A percentile compares a stretch with the other conserved stretches of the same genome.
These are phyloP conservation scores for Oreocharis arfaki DNA, from an alignment of 2,113 vertebrate genomes.

Conservation along the genomic window DNA sequence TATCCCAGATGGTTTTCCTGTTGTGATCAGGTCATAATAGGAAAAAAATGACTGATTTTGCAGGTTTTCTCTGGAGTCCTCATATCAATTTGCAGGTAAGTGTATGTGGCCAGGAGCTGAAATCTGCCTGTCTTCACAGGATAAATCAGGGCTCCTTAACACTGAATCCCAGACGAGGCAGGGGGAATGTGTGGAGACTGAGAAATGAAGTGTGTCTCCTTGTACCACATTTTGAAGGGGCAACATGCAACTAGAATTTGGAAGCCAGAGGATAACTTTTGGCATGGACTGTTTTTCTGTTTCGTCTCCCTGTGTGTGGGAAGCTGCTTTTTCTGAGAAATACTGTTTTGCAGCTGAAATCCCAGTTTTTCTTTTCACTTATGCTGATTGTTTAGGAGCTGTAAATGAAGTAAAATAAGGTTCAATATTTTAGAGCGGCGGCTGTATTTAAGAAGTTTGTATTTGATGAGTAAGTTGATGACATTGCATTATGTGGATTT, in stretches of 20 bases:
- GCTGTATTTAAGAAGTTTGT: constrained; percentile 52
- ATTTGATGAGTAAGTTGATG: constrained; percentile 54
- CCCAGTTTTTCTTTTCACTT: background rate
- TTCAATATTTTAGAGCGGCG: background rate
- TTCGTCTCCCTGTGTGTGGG: background rate
- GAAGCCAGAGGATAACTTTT: background rate
- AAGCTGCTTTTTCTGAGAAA: background rate
- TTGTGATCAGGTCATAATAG: background rate
- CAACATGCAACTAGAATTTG: background rate
- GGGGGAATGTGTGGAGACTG: background rate
- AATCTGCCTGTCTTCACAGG: background rate
- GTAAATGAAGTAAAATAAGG: constrained; percentile 25
- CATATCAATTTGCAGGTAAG: background rate
- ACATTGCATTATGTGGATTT: constrained; percentile 57
- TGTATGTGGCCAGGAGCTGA: background rate
- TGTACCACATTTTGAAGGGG: background rate
- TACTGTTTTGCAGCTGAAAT: background rate
- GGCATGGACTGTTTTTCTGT: background rate
- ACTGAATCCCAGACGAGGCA: background rate
- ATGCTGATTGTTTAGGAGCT: background rate
- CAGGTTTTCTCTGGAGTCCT: background rate
- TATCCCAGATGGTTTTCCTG: background rate
- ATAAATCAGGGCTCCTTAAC: background rate
- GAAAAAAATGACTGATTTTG: background rate
- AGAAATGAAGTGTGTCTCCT: background rate